Evolutionary conservation across 2,113 vertebrate genomes (phyloP), one percentile per base, ranked within the genome.

Genomic region (Turdus rufiventris): DNA sequence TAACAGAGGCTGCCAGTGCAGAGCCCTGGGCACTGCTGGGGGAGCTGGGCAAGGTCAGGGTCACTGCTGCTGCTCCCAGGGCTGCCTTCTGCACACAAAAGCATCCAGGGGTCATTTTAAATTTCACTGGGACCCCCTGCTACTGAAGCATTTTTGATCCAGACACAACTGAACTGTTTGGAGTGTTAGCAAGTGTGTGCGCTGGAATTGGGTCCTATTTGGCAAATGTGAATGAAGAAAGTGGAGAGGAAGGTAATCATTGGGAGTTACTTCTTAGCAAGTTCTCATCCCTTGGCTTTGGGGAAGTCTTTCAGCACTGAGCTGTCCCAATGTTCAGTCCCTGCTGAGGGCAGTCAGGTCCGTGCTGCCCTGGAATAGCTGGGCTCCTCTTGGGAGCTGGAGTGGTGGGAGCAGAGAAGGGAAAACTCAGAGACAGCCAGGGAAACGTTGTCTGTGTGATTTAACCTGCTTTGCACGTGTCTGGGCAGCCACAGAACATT

Each of bases 351-450:
- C 18, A 18, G 18, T 1, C 9, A 1, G 47, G 16, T 9, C 56
- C 2, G 0, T 14, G 42, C 62, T 47, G 31, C 5, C 53, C 25
- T 1, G 5, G 9, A 36, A 1, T 0, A 24, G 45, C 56, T 8
- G 24, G 4, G 16, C 4, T 58, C 18, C 60, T 24, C 34, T 3
- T 23, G 65, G 65, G 40, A 42, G 0, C 25, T 19, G 4, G 45
- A 25, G 34, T 18, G 56, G 9, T 12, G 33, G 56, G 43, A 47
- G 47, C 13, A 6, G 66, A 14, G 78, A 23, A 43, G 34, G 56
- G 16, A 8, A 3, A 26, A 1, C 43, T 10, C 36, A 0, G 29
- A 10, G 50, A 6, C 5, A 57, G 74, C 42, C 56, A 18, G 33
- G 5, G n/a, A 10, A 14, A 45, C 4, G 3, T 62, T 38, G 0